Conservation (phyloP, 2,797 vertebrate species). For the Bucorvus abyssinicus region DNA sequence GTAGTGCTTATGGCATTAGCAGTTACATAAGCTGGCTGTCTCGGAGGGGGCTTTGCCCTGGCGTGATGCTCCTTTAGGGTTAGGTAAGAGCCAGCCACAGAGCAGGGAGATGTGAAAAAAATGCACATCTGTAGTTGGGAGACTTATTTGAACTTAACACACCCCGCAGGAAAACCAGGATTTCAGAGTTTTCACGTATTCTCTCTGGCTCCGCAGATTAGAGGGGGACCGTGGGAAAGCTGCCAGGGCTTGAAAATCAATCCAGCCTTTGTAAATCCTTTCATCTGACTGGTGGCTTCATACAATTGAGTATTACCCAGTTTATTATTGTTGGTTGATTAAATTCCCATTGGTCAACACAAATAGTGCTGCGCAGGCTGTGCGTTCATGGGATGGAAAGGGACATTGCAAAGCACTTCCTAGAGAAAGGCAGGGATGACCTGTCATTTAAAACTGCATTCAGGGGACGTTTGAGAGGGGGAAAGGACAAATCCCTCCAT, state of each 20-base stretch:
- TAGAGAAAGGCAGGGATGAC: conserved; percentile 13
- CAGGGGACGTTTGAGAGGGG: not conserved
- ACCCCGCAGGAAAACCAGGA: not conserved
- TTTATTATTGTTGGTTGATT: conserved; percentile 72
- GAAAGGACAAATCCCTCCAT: not conserved
- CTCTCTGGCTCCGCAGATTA: conserved; percentile 43
- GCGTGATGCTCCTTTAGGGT: conserved; percentile 47
- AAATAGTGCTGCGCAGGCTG: conserved; percentile 49
- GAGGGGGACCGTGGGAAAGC: conserved; percentile 66
- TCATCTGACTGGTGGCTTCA: conserved; percentile 63
- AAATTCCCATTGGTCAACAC: conserved; percentile 71
- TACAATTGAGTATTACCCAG: conserved; percentile 67
- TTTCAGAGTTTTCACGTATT: conserved; percentile 32
- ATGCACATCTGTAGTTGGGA: not conserved
- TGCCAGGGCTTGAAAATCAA: conserved; percentile 70
- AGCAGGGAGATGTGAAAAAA: not conserved
- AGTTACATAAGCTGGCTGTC: conserved; percentile 47
- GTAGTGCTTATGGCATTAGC: conserved; percentile 54
- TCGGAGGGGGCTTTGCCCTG: not conserved
- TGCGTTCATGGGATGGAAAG: not conserved
- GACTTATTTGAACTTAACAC: not conserved
- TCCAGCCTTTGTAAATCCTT: conserved; percentile 69
- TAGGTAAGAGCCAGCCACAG: not conserved
- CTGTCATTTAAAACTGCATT: conserved; percentile 17
- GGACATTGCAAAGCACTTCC: conserved; percentile 29